Conservation (phyloP, 2,888 invertebrate genomes). For the Calliopum simillimum region DNA sequence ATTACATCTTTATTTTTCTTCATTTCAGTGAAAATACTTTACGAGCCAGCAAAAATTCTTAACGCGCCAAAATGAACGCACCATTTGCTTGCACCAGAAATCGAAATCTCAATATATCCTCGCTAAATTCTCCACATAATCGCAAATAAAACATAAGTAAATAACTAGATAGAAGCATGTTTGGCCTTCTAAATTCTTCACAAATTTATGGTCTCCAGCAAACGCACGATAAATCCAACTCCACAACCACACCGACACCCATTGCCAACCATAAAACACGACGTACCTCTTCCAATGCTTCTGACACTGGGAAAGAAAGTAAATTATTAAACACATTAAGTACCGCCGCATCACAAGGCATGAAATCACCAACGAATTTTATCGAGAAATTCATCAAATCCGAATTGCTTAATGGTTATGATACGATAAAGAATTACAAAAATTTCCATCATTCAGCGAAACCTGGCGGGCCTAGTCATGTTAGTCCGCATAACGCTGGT, state of each 20-base stretch:
- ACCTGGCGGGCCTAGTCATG: background rate
- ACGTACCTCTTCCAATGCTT: slow-evolving; percentile 39
- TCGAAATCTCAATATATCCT: background rate
- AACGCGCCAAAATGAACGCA: background rate
- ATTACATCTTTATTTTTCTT: too few species aligned
- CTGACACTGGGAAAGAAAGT: slow-evolving; percentile 43
- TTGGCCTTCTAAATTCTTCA: slow-evolving; percentile 61
- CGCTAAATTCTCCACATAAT: background rate
- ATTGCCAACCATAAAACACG: slow-evolving; percentile 29
- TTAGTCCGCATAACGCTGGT: slow-evolving; percentile 47
- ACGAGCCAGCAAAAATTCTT: background rate
- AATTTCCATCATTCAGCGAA: slow-evolving; percentile 45
- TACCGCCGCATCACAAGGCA: slow-evolving; percentile 38
- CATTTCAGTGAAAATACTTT: too few species aligned
- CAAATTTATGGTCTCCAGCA: slow-evolving; percentile 64
- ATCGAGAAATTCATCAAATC: slow-evolving; percentile 62
- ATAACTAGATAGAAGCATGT: slow-evolving; percentile 53
- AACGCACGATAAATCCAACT: slow-evolving; percentile 46
- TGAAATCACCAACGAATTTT: slow-evolving; percentile 55
- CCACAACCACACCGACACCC: slow-evolving; percentile 43
- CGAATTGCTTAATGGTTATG: slow-evolving; percentile 61
- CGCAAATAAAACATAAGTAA: too few species aligned
- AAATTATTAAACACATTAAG: slow-evolving; percentile 55
- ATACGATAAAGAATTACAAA: slow-evolving; percentile 55
- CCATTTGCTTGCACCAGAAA: background rate